Percentiles rank a stretch among this genome's conserved stretches.
phyloP scores from a whole-genome alignment of 2,113 vertebrate genomes.

The Regulus satrapa region DNA sequence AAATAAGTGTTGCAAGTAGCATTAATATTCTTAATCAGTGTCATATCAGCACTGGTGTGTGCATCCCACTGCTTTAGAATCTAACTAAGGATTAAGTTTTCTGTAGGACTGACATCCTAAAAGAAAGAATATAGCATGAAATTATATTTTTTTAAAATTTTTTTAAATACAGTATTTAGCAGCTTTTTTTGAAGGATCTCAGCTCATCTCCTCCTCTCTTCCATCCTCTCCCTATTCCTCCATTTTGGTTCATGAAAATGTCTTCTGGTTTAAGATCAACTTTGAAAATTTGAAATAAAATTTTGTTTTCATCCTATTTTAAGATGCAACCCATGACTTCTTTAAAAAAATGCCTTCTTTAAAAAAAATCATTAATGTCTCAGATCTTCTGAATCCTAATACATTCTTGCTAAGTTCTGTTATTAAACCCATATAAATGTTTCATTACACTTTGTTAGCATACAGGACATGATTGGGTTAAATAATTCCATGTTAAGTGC shows the following conservation, averaged over 20 bases:
- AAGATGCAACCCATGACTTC: neutral
- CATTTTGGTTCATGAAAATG: neutral
- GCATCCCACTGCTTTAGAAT: neutral
- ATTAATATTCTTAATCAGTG: neutral
- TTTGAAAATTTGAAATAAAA: neutral
- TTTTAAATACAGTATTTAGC: neutral
- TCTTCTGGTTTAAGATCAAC: neutral
- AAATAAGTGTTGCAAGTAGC: neutral
- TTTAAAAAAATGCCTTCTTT: neutral
- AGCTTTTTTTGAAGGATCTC: neutral
- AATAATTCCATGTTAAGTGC: neutral
- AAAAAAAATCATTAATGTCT: neutral
- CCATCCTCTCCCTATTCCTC: fast-evolving
- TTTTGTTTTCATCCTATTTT: neutral
- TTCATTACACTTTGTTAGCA: neutral
- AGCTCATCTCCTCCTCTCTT: neutral
- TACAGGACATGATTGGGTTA: neutral
- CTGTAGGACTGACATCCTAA: neutral
- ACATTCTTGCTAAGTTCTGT: neutral
- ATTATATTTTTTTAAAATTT: too few relatives aligned
- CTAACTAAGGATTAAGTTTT: neutral
- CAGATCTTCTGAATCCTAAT: neutral
- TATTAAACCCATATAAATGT: neutral
- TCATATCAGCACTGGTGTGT: neutral
- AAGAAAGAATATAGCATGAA: neutral